A percentile compares a stretch with the other conserved stretches of the same genome.
Conservation (phyloP, 2,797 vertebrate genomes). For the Bufotes viridis region DNA sequence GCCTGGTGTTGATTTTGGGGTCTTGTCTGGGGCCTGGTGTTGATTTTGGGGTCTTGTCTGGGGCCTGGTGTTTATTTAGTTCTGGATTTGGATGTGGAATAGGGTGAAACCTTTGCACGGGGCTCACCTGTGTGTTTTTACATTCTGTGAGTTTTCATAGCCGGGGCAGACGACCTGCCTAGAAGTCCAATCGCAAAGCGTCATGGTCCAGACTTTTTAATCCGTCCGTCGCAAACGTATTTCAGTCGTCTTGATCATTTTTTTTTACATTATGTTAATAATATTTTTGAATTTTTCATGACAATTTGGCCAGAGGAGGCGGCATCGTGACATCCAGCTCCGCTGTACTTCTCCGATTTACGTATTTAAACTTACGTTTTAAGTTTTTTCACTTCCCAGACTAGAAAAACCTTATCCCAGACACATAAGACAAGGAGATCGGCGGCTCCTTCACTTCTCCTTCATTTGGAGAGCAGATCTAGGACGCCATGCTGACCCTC, state of each 20-base stretch:
- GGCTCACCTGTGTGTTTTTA: too few relatives aligned
- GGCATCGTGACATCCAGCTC: neutral
- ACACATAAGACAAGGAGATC: neutral
- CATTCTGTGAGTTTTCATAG: too few relatives aligned
- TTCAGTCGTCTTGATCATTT: neutral
- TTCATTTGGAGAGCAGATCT: neutral
- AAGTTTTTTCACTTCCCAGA: neutral
- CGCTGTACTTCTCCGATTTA: neutral
- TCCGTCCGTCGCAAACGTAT: neutral
- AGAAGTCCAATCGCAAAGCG: too few relatives aligned
- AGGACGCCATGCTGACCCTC: conserved; percentile 15
- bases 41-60: too few relatives aligned
- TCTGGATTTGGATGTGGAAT: too few relatives aligned
- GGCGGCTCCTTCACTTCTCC: neutral
- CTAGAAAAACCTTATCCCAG: neutral
- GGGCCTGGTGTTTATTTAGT: too few relatives aligned
- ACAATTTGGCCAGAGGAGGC: neutral
- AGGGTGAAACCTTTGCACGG: too few relatives aligned
- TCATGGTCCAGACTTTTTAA: neutral
- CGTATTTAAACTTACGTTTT: neutral
- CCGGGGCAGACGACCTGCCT: too few relatives aligned
- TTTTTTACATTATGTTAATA: neutral
- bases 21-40: too few relatives aligned
- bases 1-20: too few relatives aligned
- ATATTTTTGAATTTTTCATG: neutral